Conservation (phyloP, 1,140 invertebrate genomes). For the Prorops nasuta region DNA sequence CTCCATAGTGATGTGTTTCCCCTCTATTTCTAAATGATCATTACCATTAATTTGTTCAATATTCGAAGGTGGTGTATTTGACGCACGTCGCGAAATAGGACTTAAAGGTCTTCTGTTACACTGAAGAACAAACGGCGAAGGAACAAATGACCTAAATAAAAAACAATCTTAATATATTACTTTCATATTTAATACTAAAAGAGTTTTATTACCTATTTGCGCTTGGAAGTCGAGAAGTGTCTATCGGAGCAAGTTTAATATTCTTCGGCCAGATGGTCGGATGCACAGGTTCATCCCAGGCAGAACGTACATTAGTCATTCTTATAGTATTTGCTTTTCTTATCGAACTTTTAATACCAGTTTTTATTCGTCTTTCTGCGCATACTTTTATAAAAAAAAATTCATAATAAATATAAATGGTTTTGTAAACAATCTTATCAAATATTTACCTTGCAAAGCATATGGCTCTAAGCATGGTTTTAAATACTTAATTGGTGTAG, state of each 20-base stretch:
- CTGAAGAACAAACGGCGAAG: conserved; percentile 19
- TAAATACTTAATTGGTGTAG: conserved; percentile 42
- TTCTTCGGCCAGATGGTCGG: conserved; percentile 45
- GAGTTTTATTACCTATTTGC: conserved; percentile 37
- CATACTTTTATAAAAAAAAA: conserved; percentile 18
- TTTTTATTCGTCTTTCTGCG: conserved; percentile 24
- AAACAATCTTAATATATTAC: background rate
- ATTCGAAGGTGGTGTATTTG: conserved; percentile 14
- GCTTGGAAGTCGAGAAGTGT: conserved; percentile 39
- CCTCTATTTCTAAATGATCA: conserved; percentile 20
- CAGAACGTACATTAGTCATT: conserved; percentile 31
- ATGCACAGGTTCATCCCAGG: conserved; percentile 41
- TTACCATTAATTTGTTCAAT: conserved; percentile 4
- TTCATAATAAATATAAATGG: background rate
- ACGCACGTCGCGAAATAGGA: conserved; percentile 36
- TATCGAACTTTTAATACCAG: conserved; percentile 22
- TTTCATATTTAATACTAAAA: background rate
- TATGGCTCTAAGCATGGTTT: conserved; percentile 34
- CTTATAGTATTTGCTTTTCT: conserved; percentile 26
- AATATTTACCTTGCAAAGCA: conserved; percentile 28
- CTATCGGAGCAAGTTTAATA: conserved; percentile 47
- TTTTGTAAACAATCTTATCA: conserved; percentile 1
- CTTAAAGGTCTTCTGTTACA: conserved; percentile 36
- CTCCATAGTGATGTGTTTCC: conserved; percentile 17
- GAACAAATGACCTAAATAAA: conserved; percentile 25